Base-by-base conservation (phyloP, 2,113 vertebrate genomes). In the Microtus montanus region DNA sequence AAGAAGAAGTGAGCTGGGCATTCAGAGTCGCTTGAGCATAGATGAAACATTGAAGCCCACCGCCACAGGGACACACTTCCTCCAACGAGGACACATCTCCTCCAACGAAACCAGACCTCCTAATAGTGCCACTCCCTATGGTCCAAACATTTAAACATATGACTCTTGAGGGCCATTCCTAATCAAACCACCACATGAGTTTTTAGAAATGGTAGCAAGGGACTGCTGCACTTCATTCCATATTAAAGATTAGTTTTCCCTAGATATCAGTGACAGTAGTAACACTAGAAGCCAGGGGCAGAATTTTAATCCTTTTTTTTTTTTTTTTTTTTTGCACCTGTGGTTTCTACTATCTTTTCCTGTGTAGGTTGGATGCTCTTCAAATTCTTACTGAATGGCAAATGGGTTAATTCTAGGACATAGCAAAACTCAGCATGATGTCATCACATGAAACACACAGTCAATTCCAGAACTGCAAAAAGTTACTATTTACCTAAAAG, bases 381-480 rank as follows among this genome's bases (percentile, higher is more conserved):
- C 61, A 75, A 90, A 63, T 89, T 63, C 54, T 88, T 85, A 19
- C n/a, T 52, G 49, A 92, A 13, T 77, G 73, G 77, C 20, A 74
- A 44, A 82, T 41, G 44, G 58, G n/a, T 86, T 71, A 41, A 93
- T 90, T 93, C 58, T 88, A 86, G 66, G n/a, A 75, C 41, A 52
- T 35, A 90, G 64, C 1, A 20, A 64, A 41, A 20, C 26, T 89
- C 89, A 74, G 49, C 82, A 52, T 61, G 66, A 93, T 75, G n/a
- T 3, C 64, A 64, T 82, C 63, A 86, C 8, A 20, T 68, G 74
- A 82, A 79, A 89, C 4, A 88, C 63, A 88, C 49, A 87, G 9
- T 80, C 75, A 78, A 47, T 90, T 91, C 20, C 61, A 92, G 52
- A 95, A 63, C 82, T 89, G 24, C 49, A 89, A 88, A 82, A 92